Evolutionary conservation across 2,797 vertebrate genomes (phyloP).

Genomic region (Poeciliopsis gracilis): DNA sequence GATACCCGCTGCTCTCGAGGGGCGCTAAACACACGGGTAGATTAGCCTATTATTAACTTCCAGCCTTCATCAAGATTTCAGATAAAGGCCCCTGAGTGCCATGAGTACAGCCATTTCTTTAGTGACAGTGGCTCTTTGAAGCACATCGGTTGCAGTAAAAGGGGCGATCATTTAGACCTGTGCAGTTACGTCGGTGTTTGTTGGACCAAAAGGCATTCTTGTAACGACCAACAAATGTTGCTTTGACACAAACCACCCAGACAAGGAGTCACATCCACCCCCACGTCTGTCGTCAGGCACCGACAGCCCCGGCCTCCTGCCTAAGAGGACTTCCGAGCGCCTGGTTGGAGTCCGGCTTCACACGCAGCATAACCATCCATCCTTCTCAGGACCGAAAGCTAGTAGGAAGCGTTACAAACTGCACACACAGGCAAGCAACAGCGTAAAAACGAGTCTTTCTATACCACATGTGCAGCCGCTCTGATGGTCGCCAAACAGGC

Average conservation of each 20-base stretch:
- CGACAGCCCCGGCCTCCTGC: neutral
- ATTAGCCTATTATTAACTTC: conserved; percentile 33
- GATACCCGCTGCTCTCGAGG: conserved; percentile 2
- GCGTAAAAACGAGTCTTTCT: neutral
- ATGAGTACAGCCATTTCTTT: conserved; percentile 57
- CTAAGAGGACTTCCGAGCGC: neutral
- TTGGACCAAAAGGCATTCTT: neutral
- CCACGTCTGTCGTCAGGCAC: neutral
- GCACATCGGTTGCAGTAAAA: conserved; percentile 62
- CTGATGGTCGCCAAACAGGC: neutral
- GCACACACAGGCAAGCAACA: neutral
- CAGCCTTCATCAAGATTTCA: conserved; percentile 41
- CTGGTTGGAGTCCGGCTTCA: neutral
- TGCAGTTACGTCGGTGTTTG: neutral
- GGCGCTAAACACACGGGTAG: conserved; percentile 18
- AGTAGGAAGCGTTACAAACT: neutral
- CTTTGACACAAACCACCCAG: conserved; percentile 1
- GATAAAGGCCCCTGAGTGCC: conserved; percentile 57
- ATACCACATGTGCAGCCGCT: neutral
- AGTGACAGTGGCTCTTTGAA: conserved; percentile 73
- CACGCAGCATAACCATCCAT: neutral
- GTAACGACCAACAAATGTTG: conserved; percentile 15
- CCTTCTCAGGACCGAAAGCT: neutral
- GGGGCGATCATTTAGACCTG: conserved; percentile 21
- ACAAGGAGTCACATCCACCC: neutral